Conservation (phyloP, 1,140 invertebrate species). For the Telenomus remus region DNA sequence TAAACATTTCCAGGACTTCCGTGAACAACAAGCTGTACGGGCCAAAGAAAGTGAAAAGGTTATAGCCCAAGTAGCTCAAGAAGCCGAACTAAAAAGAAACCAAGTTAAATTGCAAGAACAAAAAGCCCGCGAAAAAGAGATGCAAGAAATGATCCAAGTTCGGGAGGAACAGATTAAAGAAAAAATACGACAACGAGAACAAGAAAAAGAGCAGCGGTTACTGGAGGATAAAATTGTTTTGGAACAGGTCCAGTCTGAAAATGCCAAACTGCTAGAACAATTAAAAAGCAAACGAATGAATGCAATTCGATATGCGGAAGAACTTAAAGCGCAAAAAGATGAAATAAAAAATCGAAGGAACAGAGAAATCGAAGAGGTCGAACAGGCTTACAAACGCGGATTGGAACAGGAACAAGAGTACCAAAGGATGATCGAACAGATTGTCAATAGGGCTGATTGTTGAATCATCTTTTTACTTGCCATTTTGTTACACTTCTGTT, state of each 20-base stretch:
- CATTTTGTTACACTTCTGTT: slow-evolving; percentile 7
- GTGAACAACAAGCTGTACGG: slow-evolving; percentile 34
- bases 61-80: slow-evolving; percentile 32
- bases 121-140: slow-evolving; percentile 49
- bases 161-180: slow-evolving; percentile 52
- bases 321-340: slow-evolving; percentile 50
- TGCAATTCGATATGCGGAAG: slow-evolving; percentile 47
- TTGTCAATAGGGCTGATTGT: slow-evolving; percentile 26
- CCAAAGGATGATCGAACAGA: slow-evolving; percentile 30
- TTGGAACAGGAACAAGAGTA: slow-evolving; percentile 52
- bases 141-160: slow-evolving; percentile 45
- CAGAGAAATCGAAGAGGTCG: slow-evolving; percentile 45
- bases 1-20: slow-evolving; percentile 48
- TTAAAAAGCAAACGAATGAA: slow-evolving; percentile 36
- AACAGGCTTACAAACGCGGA: slow-evolving; percentile 49
- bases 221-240: slow-evolving; percentile 41
- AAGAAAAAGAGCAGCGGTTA: slow-evolving; percentile 27
- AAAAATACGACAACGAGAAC: slow-evolving; percentile 41
- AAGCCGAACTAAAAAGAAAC: slow-evolving; percentile 41
- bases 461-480: slow-evolving; percentile 14
- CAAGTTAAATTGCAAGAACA: slow-evolving; percentile 35
- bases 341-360: slow-evolving; percentile 25
- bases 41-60: slow-evolving; percentile 33
- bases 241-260: slow-evolving; percentile 44
- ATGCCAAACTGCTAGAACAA: slow-evolving; percentile 33